phyloP scores from a whole-genome alignment of 1,140 invertebrate genomes.

The Microplitis mediator region DNA sequence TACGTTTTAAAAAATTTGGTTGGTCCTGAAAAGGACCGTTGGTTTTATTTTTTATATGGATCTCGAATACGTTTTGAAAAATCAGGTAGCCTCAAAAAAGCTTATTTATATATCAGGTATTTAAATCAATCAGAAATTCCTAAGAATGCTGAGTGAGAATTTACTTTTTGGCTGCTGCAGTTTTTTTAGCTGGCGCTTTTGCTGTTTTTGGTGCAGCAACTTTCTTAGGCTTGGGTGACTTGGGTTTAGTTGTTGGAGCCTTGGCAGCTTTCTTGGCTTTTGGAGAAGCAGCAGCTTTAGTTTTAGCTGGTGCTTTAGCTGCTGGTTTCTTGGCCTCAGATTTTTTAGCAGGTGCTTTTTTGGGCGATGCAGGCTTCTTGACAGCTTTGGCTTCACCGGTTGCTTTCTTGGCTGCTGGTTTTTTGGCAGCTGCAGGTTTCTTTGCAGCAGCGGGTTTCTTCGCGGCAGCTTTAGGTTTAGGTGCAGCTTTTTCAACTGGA shows the following conservation, averaged over 20 bases:
- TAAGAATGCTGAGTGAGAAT: not conserved
- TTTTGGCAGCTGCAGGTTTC: not conserved
- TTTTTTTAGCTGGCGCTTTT: not conserved
- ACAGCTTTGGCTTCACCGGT: no score
- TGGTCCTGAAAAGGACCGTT: slow-evolving; percentile 14
- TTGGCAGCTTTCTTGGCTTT: not conserved
- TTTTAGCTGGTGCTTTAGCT: not conserved
- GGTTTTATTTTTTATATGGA: no score
- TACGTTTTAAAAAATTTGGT: not conserved
- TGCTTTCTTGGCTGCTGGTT: not conserved
- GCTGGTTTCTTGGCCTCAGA: not conserved
- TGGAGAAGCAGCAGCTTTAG: not conserved
- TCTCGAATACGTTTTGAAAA: no score
- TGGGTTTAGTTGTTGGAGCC: slow-evolving; percentile 8
- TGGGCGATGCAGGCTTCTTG: not conserved
- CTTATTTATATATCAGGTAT: not conserved
- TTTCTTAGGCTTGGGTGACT: slow-evolving; percentile 13
- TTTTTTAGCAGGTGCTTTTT: not conserved
- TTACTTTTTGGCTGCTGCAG: not conserved
- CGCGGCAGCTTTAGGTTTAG: not conserved
- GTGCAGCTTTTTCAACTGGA: not conserved
- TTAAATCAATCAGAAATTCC: no score
- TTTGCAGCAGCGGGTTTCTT: not conserved
- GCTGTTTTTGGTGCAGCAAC: not conserved
- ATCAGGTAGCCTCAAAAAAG: no score